Base-by-base conservation (phyloP, 1,140 invertebrate genomes). In the Drosophila nigrodunni region DNA sequence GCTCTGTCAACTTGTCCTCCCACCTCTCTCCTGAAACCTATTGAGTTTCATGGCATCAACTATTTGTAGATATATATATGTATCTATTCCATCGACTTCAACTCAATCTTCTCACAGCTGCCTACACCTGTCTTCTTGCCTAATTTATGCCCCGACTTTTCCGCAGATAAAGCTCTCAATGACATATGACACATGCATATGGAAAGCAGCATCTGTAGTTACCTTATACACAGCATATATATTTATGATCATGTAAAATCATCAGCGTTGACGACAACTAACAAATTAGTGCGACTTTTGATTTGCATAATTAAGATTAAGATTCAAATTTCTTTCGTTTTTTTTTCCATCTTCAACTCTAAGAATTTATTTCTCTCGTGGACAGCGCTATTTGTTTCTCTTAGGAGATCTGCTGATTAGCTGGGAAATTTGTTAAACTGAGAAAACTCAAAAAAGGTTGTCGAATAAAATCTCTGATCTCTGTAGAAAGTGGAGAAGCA, bases 251-350 rank as follows among this genome's bases (percentile, higher is more conserved):
- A 69, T 83, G 78, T 80, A 58, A 76, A 72, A 66, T 73, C 80
- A 83, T 83, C 39, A 50, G 52, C 70, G 41, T 43, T 65, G 81
- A 80, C 67, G 81, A 85, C 81, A 85, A 68, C 81, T 64, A 83
- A 83, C 81, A 83, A 83, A 83, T 83, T 83, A 86, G 81, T 80
- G 72, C 78, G 77, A 77, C 82, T 85, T 76, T 83, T 66, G 83
- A 83, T 83, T 83, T 83, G 81, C 81, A 83, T 83, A 83, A 83
- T 83, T 83, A 78, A 83, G 81, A 69, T 77, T 62, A 66, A 65
- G 66, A 47, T 11, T 61, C n/a, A n/a, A 72, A 41, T 60, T 65
- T 77, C 41, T 58, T 64, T 44, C 15, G 7, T 37, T 41, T 47
- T n/a, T n/a, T 10, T 13, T 18, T 30, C 25, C 46, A 52, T 13